These are phyloP conservation scores for Lepisosteus oculatus DNA, from an alignment of 2,113 vertebrate species.

Conservation along the genomic window DNA sequence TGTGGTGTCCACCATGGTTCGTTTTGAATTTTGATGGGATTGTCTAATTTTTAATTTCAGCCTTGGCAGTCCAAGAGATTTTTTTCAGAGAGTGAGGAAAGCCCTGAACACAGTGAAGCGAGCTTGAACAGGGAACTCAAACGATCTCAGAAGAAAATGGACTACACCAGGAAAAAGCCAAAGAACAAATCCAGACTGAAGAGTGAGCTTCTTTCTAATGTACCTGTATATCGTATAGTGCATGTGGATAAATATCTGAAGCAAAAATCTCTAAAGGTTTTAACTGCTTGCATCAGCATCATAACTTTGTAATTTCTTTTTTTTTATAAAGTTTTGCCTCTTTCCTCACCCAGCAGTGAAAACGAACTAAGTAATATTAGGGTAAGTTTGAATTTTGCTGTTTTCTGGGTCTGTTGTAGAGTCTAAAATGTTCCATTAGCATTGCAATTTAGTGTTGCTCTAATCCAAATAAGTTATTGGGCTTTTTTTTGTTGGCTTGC, in stretches of 20 bases:
- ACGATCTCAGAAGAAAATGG: not conserved
- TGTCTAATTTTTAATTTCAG: not conserved
- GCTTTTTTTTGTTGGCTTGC: too few species aligned
- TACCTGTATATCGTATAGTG: too few species aligned
- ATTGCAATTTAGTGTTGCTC: too few species aligned
- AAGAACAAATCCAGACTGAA: slow-evolving; percentile 46
- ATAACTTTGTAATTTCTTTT: not conserved
- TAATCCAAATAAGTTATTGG: too few species aligned
- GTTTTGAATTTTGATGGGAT: not conserved
- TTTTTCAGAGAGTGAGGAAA: slow-evolving; percentile 57
- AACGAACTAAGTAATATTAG: slow-evolving; percentile 2
- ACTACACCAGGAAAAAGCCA: slow-evolving; percentile 48
- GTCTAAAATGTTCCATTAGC: too few species aligned
- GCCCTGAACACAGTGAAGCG: slow-evolving; percentile 40
- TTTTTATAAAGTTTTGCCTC: slow-evolving; percentile 17
- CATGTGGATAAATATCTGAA: not conserved
- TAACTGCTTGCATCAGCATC: not conserved
- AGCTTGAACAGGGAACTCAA: slow-evolving; percentile 50
- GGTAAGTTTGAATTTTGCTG: slow-evolving; percentile 13
- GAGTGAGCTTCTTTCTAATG: slow-evolving; percentile 42
- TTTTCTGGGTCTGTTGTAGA: too few species aligned
- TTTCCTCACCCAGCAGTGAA: slow-evolving; percentile 18
- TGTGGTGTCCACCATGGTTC: too few species aligned
- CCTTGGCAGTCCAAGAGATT: slow-evolving; percentile 7
- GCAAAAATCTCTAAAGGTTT: not conserved